Evolutionary conservation across 2,113 vertebrate genomes (phyloP), one percentile per base, ranked within the genome.

Genomic region (Anser brachyrhynchus): DNA sequence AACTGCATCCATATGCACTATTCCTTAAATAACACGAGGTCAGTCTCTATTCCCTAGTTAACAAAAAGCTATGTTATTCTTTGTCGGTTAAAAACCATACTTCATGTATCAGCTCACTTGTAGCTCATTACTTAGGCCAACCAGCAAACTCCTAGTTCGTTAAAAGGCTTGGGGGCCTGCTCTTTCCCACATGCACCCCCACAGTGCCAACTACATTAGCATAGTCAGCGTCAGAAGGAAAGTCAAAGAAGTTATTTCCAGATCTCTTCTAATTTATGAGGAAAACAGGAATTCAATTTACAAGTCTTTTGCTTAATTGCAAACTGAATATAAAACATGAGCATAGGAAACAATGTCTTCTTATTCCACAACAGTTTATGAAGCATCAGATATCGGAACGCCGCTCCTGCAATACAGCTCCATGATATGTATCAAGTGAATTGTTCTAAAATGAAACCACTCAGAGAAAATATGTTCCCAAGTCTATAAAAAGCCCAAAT

Each of bases 41-140:
- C 83, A 91, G 72, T 6, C 81, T 84, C n/a, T 87, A 21, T 11
- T 71, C 65, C 65, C 70, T 33, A 64, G 33, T 72, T 87, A 89
- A 84, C 57, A 59, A 39, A 78, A 78, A 9, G 6, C 61, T 69
- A 9, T 5, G 11, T 17, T 78, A 57, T 66, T 82, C 54, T 84
- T 84, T 19, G 54, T 72, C 39, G 35, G 29, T 78, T 84, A 93
- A 91, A 85, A 87, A 69, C 52, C 52, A 52, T 79, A 11, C 17
- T 87, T 79, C 14, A 72, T 22, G 33, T 89, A 84, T 49, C 43
- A 93, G 62, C 43, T 92, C 58, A 82, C 89, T 91, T 65, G 57
- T 52, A 87, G 93, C n/a, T 87, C 69, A 87, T 84, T 93, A 84
- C 43, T 81, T 72, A 79, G 6, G 74, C 73, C 70, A 87, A 76